These are phyloP conservation scores for Diplogasteroides magnus DNA, from an alignment of 1,140 invertebrate genomes.

Conservation along the genomic window DNA sequence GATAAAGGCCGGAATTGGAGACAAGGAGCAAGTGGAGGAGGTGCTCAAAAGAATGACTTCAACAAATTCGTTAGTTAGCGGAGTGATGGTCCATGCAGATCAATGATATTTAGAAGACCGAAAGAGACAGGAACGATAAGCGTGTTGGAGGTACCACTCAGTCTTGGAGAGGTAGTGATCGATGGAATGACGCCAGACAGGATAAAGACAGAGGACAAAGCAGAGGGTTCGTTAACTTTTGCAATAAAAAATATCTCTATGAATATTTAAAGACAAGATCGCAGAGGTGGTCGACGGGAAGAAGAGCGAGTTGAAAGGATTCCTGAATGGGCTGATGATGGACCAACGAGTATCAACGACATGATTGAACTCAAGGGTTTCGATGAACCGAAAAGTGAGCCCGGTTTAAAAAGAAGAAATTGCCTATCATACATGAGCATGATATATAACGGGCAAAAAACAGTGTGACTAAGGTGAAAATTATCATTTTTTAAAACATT, in stretches of 20 bases:
- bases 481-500: neutral
- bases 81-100: neutral
- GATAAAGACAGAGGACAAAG: conserved; percentile 12
- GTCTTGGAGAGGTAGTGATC: neutral
- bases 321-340: conserved; percentile 41
- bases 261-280: conserved; percentile 2
- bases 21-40: no score
- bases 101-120: neutral
- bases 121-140: conserved; percentile 6
- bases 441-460: conserved; percentile 1
- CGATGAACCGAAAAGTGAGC: conserved; percentile 29
- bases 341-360: conserved; percentile 35
- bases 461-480: neutral
- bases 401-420: conserved; percentile 15
- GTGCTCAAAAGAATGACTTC: neutral
- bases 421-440: conserved; percentile 12
- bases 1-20: neutral
- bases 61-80: neutral
- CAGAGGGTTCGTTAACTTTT: neutral
- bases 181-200: conserved; percentile 13
- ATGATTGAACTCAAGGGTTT: conserved; percentile 38
- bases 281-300: conserved; percentile 4
- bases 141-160: conserved; percentile 4
- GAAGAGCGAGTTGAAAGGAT: conserved; percentile 28
- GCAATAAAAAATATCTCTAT: neutral